Percentiles rank a stretch among this genome's conserved stretches.
Evolutionary conservation across 2,113 vertebrate species (phyloP).

Genomic region (Larimichthys crocea): DNA sequence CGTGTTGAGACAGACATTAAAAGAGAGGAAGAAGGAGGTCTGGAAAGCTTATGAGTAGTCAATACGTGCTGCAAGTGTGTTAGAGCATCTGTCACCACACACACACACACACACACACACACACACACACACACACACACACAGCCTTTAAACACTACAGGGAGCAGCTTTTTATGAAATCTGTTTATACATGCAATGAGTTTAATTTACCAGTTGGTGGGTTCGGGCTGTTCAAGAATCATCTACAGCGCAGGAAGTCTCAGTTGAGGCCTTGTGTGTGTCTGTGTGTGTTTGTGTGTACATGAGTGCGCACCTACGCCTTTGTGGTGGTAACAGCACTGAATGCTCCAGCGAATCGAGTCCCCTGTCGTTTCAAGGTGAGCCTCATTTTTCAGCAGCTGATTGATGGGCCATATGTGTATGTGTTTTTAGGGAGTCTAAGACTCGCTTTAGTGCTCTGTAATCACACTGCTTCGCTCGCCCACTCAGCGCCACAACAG

Average conservation of each 20-base stretch:
- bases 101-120: conserved; percentile 20
- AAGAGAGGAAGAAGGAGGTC: conserved; percentile 21
- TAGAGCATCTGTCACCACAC: conserved; percentile 57
- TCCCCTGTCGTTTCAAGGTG: conserved; percentile 79
- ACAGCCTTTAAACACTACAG: conserved; percentile 45
- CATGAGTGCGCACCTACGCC: conserved; percentile 6
- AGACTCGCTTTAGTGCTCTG: conserved; percentile 65
- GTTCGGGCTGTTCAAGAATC: conserved; percentile 49
- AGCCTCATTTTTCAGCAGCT: conserved; percentile 73
- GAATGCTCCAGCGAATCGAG: conserved; percentile 69
- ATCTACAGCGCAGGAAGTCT: conserved; percentile 3
- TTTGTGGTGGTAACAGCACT: conserved; percentile 57
- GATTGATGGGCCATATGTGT: conserved; percentile 57
- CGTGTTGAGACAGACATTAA: conserved; percentile 25
- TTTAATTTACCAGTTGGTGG: conserved; percentile 64
- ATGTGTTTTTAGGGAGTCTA: conserved; percentile 42
- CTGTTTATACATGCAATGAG: conserved; percentile 56
- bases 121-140: conserved; percentile 6
- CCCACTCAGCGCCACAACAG: conserved; percentile 47
- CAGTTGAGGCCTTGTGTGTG: neutral
- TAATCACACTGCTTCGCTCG: conserved; percentile 66
- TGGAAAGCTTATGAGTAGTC: conserved; percentile 48
- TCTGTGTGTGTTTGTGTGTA: neutral
- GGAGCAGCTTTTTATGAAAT: conserved; percentile 54
- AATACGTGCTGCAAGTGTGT: conserved; percentile 48